A percentile compares a stretch with the other conserved stretches of the same genome.
These are phyloP conservation scores for Andrena flavipes DNA, from an alignment of 2,888 invertebrate genomes.

Conservation along the genomic window DNA sequence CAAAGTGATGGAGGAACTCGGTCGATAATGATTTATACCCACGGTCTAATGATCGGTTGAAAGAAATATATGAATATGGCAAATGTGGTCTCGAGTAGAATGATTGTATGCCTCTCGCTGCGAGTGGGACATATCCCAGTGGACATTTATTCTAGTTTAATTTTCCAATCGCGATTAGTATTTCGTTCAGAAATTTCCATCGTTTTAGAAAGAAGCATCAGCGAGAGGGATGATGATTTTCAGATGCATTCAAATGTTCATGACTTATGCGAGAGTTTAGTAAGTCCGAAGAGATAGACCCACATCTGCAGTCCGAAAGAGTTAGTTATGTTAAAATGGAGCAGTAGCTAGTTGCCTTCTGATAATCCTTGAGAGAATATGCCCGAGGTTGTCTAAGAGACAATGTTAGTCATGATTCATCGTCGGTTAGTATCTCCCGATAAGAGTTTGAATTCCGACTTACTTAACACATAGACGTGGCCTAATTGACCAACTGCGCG, in stretches of 20 bases:
- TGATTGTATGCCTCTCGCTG: constrained; percentile 35
- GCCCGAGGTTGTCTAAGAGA: constrained; percentile 53
- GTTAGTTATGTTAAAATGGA: constrained; percentile 38
- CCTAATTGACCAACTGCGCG: constrained; percentile 84
- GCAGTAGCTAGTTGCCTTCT: constrained; percentile 51
- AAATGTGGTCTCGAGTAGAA: constrained; percentile 16
- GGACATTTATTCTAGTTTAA: not conserved
- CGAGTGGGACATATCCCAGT: not conserved
- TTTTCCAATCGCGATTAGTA: not conserved
- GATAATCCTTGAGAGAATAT: constrained; percentile 45
- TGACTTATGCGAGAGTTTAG: constrained; percentile 52
- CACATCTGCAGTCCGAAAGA: constrained; percentile 25
- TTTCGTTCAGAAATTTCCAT: not conserved
- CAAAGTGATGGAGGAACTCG: constrained; percentile 38
- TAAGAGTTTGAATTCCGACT: constrained; percentile 83
- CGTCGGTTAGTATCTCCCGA: constrained; percentile 74
- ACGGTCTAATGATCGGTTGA: not conserved
- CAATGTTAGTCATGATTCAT: constrained; percentile 48
- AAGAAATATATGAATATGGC: constrained; percentile 30
- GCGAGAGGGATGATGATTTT: constrained; percentile 21
- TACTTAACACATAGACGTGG: constrained; percentile 85
- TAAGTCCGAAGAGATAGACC: constrained; percentile 51
- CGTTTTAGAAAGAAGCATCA: not conserved
- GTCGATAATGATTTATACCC: constrained; percentile 52
- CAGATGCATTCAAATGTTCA: constrained; percentile 9